Base-by-base conservation (phyloP, 2,888 invertebrate species). In the Trichogramma dendrolimi region DNA sequence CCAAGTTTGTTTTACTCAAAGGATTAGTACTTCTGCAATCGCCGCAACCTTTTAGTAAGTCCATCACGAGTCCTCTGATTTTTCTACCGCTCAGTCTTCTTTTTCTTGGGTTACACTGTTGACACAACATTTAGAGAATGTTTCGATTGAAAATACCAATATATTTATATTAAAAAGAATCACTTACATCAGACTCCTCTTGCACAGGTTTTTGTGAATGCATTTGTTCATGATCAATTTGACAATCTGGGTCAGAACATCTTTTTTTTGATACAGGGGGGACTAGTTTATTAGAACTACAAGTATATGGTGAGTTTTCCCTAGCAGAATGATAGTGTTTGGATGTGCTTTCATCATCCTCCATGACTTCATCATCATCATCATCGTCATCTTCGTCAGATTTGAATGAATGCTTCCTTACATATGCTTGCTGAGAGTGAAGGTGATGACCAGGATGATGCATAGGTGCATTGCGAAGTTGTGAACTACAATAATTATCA, bases 21-120 rank as follows among this genome's bases (percentile, higher is more conserved):
- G 63, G 49, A 57, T 63, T 71, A 7, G 70, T 49, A 50, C 67
- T 70, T 55, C 71, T 71, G 64, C 73, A 74, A 62, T 75, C 77
- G 51, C 77, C 72, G 42, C 77, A 78, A 27, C 76, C 73, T 64
- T 66, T 71, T 44, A 79, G 58, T 54, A 79, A 67, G 58, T 78
- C 76, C 67, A 75, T 69, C 41, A 78, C 65, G 40, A 77, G 68
- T 5, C 72, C 73, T 58, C 76, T 69, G 1, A 78, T 75, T 49
- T 63, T 72, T 68, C 71, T 78, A 1, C 75, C 77, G n/a, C 71
- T 71, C n/a, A 69, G 64, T 63, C 71, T 74, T 65, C 73, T 70
- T 59, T 74, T 75, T 64, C 71, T 72, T 1, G 61, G 66, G 76
- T 77, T 55, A 6, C 48, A 27, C 27, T 27, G 27, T 27, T 27